Evolutionary conservation across 2,113 vertebrate genomes (phyloP), one percentile per base, ranked within the genome.

Genomic region (Castor canadensis): DNA sequence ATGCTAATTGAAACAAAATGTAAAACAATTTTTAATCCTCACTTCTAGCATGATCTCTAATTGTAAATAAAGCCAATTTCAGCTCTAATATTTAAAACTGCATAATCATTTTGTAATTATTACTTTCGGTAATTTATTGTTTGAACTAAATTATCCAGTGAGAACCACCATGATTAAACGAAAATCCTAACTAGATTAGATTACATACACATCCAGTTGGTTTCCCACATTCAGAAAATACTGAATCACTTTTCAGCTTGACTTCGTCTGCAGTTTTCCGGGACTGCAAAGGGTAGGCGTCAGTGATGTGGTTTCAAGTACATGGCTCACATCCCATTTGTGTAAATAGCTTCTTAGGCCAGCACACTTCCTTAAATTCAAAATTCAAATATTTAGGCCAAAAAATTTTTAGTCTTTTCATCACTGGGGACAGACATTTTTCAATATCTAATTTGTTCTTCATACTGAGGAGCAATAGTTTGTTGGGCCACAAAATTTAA

Each of bases 281-380:
- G n/a, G n/a, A 40, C 60, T 89, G 85, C 92, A 62, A n/a, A n/a
- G n/a, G n/a, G n/a, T n/a, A n/a, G n/a, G n/a, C n/a, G n/a, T n/a
- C n/a, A n/a, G n/a, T n/a, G n/a, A n/a, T n/a, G n/a, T 43, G 92
- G 93, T 95, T 98, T 77, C 84, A 91, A 43, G 64, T 89, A 86
- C 91, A 60, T 45, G 92, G 93, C 96, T 98, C 72, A 89, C 54
- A 24, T 84, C 88, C 97, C 40, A 69, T 92, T 92, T 85, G 38
- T 0, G 69, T 86, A 90, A 96, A 94, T 19, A 86, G 54, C 73
- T 64, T 73, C 79, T 35, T 0, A 16, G 35, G 80, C 77, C 95
- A 97, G 60, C 76, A 83, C 96, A 87, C 92, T 96, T 35, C 82
- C 66, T 89, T 93, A 90, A 77, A 82, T 84, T 94, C 49, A 92